Conservation (phyloP, 2,888 invertebrate genomes). For the Embidobia sp. region DNA sequence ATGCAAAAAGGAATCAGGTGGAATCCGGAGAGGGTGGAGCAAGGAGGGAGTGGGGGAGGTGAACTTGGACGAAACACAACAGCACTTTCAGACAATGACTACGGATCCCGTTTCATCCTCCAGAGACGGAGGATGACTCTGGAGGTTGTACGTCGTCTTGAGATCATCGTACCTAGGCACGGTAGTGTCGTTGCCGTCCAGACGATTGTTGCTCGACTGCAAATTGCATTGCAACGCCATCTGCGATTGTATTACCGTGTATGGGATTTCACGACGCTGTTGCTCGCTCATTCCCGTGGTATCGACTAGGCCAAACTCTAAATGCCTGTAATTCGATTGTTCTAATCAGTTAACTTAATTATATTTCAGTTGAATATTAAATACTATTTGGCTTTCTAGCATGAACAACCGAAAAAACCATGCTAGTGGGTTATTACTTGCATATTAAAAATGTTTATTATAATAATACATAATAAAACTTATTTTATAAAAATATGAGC, state of each 20-base stretch:
- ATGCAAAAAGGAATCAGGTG: constrained; percentile 49
- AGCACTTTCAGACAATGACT: constrained; percentile 78
- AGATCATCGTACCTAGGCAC: constrained; percentile 81
- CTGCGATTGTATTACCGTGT: constrained; percentile 90
- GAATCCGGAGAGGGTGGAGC: not conserved
- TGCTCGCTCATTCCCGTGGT: constrained; percentile 94
- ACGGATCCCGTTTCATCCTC: constrained; percentile 81
- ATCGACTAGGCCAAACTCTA: constrained; percentile 93
- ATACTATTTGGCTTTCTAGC: too few relatives aligned
- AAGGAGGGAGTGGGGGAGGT: not conserved
- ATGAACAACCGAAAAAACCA: too few relatives aligned
- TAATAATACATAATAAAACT: too few relatives aligned
- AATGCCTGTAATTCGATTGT: constrained; percentile 85
- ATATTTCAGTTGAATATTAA: too few relatives aligned
- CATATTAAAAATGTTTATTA: too few relatives aligned
- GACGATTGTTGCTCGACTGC: constrained; percentile 76
- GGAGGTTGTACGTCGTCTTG: constrained; percentile 79
- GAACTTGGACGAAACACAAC: constrained; percentile 19
- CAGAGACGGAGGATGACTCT: constrained; percentile 76
- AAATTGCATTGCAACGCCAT: constrained; percentile 71
- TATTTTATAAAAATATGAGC: too few relatives aligned
- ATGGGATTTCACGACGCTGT: constrained; percentile 93
- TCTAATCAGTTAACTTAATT: too few relatives aligned
- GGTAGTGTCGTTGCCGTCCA: constrained; percentile 74
- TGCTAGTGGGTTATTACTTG: too few relatives aligned